Percentiles rank a stretch among this genome's conserved stretches.
phyloP scores from a whole-genome alignment of 1,140 invertebrate species.

The Hyles vespertilio region DNA sequence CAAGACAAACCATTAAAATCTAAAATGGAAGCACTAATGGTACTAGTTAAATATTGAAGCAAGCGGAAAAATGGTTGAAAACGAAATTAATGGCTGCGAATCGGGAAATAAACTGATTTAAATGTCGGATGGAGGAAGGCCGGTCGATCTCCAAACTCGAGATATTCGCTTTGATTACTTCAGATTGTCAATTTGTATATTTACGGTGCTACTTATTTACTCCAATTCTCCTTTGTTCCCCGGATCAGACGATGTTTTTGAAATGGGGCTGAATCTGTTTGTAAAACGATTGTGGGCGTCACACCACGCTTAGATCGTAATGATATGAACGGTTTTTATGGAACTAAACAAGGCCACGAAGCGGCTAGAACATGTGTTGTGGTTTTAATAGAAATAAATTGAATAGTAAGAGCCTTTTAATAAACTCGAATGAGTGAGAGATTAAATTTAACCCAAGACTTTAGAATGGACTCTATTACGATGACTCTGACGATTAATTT shows the following conservation, averaged over 20 bases:
- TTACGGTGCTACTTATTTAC: conserved; percentile 11
- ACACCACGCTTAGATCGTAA: too few relatives aligned
- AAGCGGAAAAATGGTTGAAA: conserved; percentile 23
- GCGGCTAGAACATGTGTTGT: too few relatives aligned
- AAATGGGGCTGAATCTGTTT: not conserved
- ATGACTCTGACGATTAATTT: too few relatives aligned
- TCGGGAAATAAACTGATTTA: conserved; percentile 29
- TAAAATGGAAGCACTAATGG: conserved; percentile 11
- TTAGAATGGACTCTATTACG: too few relatives aligned
- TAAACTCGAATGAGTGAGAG: too few relatives aligned
- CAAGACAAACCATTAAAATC: conserved; percentile 2
- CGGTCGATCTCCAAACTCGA: conserved; percentile 18
- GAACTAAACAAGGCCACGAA: too few relatives aligned
- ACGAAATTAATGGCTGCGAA: conserved; percentile 30
- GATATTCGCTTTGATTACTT: conserved; percentile 15
- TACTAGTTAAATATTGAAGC: conserved; percentile 28
- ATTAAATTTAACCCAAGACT: too few relatives aligned
- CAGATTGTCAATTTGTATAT: conserved; percentile 21
- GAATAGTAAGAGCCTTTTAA: too few relatives aligned
- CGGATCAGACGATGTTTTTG: not conserved
- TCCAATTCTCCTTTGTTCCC: conserved; percentile 1
- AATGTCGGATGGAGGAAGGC: conserved; percentile 15
- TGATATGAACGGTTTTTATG: too few relatives aligned
- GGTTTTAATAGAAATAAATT: too few relatives aligned
- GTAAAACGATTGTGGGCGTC: too few relatives aligned